Base-by-base conservation (phyloP, 2,113 vertebrate genomes). In the Limanda limanda region DNA sequence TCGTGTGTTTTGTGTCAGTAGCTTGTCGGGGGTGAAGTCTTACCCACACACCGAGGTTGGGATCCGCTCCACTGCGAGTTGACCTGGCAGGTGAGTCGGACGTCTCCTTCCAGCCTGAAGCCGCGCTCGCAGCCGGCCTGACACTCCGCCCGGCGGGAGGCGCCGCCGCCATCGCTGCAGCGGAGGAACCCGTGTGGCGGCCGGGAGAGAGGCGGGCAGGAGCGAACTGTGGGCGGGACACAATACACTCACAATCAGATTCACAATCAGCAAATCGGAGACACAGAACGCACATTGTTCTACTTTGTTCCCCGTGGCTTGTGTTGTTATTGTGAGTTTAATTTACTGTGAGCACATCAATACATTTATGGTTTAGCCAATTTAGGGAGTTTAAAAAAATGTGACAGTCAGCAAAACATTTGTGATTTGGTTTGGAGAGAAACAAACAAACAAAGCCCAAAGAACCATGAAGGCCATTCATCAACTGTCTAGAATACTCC, bases 31-130 rank as follows among this genome's bases (percentile, higher is more conserved):
- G 55, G 57, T 35, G 76, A 78, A 91, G 84, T 94, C 96, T 91
- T 96, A 99, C 98, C 98, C 79, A 97, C 94, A 95, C 98, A 99
- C 68, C 92, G 95, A 35, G 97, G 96, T 62, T 95, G 95, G 76
- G 94, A 87, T 71, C 94, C 94, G 85, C 97, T 98, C 98, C 98
- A 99, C 79, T 95, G 96, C 45, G 95, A 94, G 23, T 92, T 95
- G 84, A 92, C 95, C 92, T 95, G 95, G 86, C 98, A 99, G 71
- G 89, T 95, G 60, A 99, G 95, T 72, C 90, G 93, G 60, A 89
- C 25, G n/a, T 82, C 93, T 61, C 98, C 97, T 84, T 97, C 95
- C 64, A 98, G 78, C 83, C 94, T 91, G 88, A 96, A 97, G 79
- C 97, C 97, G 55, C 95, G 95, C 47, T 93, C 92, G 73, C 98